Percentiles rank a stretch among this genome's conserved stretches.
Evolutionary conservation across 2,113 vertebrate genomes (phyloP).

Genomic region (Brienomyrus longianalis): DNA sequence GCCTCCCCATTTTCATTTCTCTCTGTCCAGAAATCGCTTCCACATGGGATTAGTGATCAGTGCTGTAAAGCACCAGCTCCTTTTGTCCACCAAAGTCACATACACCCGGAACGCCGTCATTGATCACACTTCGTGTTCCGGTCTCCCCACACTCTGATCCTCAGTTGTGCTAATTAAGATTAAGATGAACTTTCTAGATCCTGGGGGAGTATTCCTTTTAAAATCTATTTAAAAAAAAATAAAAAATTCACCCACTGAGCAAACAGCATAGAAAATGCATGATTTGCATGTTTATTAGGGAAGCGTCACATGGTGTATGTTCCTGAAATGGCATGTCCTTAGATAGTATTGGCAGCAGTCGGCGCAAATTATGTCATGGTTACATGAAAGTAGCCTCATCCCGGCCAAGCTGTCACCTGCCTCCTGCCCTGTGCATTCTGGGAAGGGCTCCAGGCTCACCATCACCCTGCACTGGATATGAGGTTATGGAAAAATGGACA

Average conservation of each 20-base stretch:
- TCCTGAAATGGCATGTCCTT: not conserved
- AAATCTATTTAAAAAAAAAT: not conserved
- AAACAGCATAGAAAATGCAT: not conserved
- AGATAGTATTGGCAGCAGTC: not conserved
- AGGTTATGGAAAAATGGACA: not conserved
- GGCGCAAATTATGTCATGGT: not conserved
- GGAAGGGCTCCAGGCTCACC: not conserved
- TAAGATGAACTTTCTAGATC: not conserved
- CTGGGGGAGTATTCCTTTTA: not conserved
- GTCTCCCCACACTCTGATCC: not conserved
- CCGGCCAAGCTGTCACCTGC: not conserved
- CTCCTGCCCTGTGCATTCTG: not conserved
- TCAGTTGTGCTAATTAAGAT: not conserved
- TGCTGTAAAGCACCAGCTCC: not conserved
- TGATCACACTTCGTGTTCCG: not conserved
- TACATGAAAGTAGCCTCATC: not conserved
- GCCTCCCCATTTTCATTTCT: constrained; percentile 6
- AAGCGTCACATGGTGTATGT: not conserved
- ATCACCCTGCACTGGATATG: not conserved
- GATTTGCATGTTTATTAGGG: not conserved
- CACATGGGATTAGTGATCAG: not conserved
- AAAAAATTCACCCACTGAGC: not conserved
- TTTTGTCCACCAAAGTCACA: not conserved
- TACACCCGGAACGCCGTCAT: not conserved
- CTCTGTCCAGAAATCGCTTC: not conserved